These are phyloP conservation scores for Columba livia DNA, from an alignment of 2,113 vertebrate species.

Conservation along the genomic window DNA sequence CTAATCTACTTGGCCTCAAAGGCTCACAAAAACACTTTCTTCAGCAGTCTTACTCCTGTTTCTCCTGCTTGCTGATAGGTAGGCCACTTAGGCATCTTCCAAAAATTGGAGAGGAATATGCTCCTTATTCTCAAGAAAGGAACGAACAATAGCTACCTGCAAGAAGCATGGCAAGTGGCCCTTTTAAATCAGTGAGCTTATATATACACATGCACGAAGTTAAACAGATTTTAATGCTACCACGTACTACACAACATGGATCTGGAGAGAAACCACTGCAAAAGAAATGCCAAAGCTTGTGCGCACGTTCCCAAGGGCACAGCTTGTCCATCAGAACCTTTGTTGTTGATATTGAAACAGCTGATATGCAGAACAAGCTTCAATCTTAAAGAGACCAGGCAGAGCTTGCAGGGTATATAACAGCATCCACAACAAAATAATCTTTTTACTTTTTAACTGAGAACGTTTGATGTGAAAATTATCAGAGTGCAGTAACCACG, in stretches of 20 bases:
- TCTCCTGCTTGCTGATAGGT: not conserved
- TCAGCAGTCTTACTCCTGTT: not conserved
- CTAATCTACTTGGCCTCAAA: not conserved
- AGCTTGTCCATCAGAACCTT: not conserved
- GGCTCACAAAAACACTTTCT: not conserved
- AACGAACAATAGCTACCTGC: not conserved
- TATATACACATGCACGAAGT: not conserved
- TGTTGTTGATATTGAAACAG: not conserved
- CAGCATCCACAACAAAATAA: not conserved
- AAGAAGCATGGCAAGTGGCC: not conserved
- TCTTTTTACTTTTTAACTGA: not conserved
- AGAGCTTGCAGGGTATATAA: not conserved
- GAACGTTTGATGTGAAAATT: constrained; percentile 1
- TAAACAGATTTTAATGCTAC: not conserved
- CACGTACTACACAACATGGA: not conserved
- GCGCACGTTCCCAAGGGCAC: not conserved
- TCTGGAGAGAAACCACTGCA: not conserved
- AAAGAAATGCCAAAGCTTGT: not conserved
- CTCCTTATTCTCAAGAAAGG: not conserved
- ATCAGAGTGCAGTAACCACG: not conserved
- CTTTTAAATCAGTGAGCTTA: not conserved
- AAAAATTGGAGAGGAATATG: not conserved
- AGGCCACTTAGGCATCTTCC: not conserved
- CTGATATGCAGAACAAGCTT: not conserved
- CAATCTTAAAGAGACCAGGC: not conserved